phyloP scores from a whole-genome alignment of 2,797 vertebrate genomes.

The Rhynchonycteris naso region DNA sequence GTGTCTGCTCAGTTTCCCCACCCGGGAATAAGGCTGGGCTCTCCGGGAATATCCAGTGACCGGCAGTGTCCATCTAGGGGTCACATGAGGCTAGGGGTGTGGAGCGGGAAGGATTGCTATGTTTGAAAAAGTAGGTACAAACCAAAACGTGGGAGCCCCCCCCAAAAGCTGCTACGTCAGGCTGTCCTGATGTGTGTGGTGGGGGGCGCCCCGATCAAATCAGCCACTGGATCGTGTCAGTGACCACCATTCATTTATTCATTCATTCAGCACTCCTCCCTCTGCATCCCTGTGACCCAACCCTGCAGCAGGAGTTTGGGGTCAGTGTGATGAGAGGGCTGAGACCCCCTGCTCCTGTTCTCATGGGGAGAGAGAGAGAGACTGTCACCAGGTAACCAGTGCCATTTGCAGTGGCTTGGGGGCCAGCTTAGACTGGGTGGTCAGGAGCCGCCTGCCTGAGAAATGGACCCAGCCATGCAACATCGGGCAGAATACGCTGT shows the following conservation, averaged over 20 bases:
- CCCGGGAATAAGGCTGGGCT: not conserved
- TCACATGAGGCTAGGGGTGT: not conserved
- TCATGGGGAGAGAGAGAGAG: too few species aligned
- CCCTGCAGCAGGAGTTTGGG: not conserved
- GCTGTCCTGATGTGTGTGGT: too few species aligned
- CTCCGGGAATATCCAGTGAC: too few species aligned
- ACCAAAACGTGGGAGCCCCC: accelerated
- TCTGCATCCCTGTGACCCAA: not conserved
- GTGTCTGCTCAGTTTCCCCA: not conserved
- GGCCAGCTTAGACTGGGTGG: not conserved
- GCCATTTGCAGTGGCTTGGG: accelerated
- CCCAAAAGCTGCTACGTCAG: too few species aligned
- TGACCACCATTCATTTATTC: accelerated
- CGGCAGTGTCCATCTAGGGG: accelerated
- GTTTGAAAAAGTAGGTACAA: not conserved
- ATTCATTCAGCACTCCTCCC: too few species aligned
- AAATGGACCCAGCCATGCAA: too few species aligned
- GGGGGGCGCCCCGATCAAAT: not conserved
- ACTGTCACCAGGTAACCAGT: not conserved
- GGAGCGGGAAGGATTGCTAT: not conserved
- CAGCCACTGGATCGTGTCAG: not conserved
- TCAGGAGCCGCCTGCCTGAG: not conserved
- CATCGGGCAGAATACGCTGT: not conserved
- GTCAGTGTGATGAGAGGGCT: not conserved
- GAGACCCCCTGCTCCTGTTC: too few species aligned